These are phyloP conservation scores for Dreissena polymorpha DNA, from an alignment of 1,140 invertebrate species.

Conservation along the genomic window DNA sequence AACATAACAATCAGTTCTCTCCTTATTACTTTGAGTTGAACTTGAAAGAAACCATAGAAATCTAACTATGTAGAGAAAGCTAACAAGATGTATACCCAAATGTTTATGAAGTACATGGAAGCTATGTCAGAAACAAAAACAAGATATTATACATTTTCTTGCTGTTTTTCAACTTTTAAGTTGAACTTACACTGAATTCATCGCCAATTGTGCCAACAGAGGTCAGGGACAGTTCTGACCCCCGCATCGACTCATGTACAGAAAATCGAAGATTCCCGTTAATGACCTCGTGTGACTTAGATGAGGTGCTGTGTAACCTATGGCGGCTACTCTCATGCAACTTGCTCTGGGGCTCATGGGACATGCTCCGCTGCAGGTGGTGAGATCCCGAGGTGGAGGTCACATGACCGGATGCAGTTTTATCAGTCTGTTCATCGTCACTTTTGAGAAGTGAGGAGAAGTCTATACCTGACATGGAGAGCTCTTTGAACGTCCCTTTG, in stretches of 20 bases:
- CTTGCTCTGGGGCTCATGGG: neutral
- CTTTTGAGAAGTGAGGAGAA: slow-evolving; percentile 77
- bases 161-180: neutral
- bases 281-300: slow-evolving; percentile 26
- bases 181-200: slow-evolving; percentile 68
- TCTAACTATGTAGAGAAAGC: too few species aligned
- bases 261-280: slow-evolving; percentile 26
- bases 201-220: slow-evolving; percentile 60
- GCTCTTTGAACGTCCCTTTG: slow-evolving; percentile 78
- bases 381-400: neutral
- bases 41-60: too few species aligned
- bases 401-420: neutral
- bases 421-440: slow-evolving; percentile 70
- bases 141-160: neutral
- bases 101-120: neutral
- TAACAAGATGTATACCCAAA: neutral
- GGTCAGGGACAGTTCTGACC: slow-evolving; percentile 66
- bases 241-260: slow-evolving; percentile 32
- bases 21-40: neutral
- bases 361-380: neutral
- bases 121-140: neutral
- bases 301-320: neutral
- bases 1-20: neutral
- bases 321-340: neutral
- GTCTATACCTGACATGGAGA: slow-evolving; percentile 78